Percentiles rank a stretch among this genome's conserved stretches.
Conservation (phyloP, 2,888 invertebrate genomes). For the Tipula unca region DNA sequence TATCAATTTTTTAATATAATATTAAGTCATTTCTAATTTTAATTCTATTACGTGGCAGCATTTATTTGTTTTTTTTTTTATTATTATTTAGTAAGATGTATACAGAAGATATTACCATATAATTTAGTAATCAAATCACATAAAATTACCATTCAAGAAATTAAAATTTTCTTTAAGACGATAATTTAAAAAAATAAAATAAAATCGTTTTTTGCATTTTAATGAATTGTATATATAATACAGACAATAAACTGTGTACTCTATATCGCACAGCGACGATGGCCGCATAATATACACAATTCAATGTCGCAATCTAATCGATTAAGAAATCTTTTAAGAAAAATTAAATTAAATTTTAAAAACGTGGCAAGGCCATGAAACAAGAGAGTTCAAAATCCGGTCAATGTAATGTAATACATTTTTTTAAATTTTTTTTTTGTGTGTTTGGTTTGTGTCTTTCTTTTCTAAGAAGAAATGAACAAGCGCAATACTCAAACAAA, state of each 20-base stretch:
- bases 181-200: background rate
- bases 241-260: background rate
- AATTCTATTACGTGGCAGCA: background rate
- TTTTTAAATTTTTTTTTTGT: background rate
- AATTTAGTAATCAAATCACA: background rate
- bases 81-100: background rate
- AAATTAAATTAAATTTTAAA: background rate
- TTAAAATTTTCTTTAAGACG: conserved; percentile 8
- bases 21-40: conserved; percentile 14
- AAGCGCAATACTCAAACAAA: background rate
- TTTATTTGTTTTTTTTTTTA: background rate
- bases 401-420: background rate
- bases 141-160: background rate
- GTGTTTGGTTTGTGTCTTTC: background rate
- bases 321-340: background rate
- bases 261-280: background rate
- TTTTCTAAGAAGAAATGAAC: background rate
- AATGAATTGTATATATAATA: background rate
- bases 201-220: conserved; percentile 3
- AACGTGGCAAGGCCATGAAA: conserved; percentile 14
- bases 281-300: background rate
- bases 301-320: background rate
- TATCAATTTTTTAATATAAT: background rate
- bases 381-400: background rate
- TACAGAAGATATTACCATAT: background rate